phyloP scores from a whole-genome alignment of 2,888 invertebrate genomes.

The Ormyrus nitidulus region DNA sequence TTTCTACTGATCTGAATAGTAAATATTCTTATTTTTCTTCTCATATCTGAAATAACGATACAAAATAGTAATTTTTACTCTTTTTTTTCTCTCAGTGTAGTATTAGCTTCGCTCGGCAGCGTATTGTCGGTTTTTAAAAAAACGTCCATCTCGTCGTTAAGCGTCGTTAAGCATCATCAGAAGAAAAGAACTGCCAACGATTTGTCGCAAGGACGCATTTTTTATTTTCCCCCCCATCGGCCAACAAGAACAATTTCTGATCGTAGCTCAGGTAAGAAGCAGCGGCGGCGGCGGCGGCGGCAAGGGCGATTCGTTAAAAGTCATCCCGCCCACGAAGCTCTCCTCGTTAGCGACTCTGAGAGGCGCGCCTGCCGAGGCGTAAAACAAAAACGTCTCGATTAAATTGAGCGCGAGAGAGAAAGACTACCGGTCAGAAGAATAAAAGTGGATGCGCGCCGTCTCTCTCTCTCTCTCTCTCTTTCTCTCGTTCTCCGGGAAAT shows the following conservation, averaged over 20 bases:
- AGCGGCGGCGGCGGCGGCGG: background rate
- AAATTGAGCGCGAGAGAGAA: slow-evolving; percentile 64
- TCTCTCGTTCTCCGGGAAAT: slow-evolving; percentile 31
- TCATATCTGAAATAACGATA: too few relatives aligned
- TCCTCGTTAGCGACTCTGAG: slow-evolving; percentile 63
- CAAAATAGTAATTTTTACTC: too few relatives aligned
- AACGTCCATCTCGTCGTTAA: too few relatives aligned
- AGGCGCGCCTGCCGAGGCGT: slow-evolving; percentile 59
- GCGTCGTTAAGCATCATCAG: too few relatives aligned
- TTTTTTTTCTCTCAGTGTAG: too few relatives aligned
- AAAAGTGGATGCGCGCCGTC: slow-evolving; percentile 14
- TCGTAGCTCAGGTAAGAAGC: background rate
- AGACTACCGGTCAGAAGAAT: slow-evolving; percentile 9
- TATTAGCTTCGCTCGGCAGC: too few relatives aligned
- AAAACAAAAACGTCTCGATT: slow-evolving; percentile 66
- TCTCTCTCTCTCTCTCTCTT: background rate
- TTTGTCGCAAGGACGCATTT: too few relatives aligned
- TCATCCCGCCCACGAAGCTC: slow-evolving; percentile 58
- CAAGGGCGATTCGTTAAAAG: slow-evolving; percentile 58
- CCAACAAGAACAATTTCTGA: slow-evolving; percentile 5
- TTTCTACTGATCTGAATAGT: too few relatives aligned
- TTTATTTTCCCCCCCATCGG: slow-evolving; percentile 6
- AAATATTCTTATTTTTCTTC: too few relatives aligned
- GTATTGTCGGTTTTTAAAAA: too few relatives aligned
- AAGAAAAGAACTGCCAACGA: too few relatives aligned